Percentiles rank a stretch among this genome's conserved stretches.
phyloP scores from a whole-genome alignment of 2,797 vertebrate genomes.

The Pipistrellus kuhlii region DNA sequence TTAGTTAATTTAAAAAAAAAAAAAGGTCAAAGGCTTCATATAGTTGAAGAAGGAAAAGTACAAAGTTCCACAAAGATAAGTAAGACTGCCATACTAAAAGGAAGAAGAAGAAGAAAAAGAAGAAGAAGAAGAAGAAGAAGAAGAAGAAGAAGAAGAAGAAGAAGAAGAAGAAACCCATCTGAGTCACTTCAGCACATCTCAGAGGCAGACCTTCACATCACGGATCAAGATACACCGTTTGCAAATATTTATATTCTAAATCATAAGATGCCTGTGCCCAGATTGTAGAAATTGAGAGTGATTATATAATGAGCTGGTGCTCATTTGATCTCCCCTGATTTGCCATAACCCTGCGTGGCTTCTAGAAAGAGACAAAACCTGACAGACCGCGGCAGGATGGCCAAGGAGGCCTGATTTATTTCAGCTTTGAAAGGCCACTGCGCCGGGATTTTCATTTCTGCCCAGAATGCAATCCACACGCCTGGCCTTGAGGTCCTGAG shows the following conservation, averaged over 20 bases:
- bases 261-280: conserved; percentile 14
- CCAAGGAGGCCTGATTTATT: conserved; percentile 69
- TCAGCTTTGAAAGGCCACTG: conserved; percentile 47
- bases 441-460: conserved; percentile 48
- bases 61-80: not conserved
- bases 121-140: not conserved
- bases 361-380: conserved; percentile 54
- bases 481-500: not conserved
- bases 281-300: not conserved
- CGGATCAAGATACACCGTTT: conserved; percentile 7
- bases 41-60: conserved; percentile 36
- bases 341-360: not conserved
- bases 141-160: not conserved
- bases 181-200: not conserved
- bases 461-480: conserved; percentile 29
- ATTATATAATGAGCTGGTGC: not conserved
- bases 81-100: not conserved
- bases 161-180: not conserved
- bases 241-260: conserved; percentile 61
- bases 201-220: conserved; percentile 37
- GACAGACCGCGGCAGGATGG: not conserved
- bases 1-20: not conserved
- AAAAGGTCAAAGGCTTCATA: not conserved
- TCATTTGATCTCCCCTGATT: conserved; percentile 28
- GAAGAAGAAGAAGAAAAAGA: not conserved